Conservation (phyloP, 2,113 vertebrate genomes). For the Dolichallabes microphthalmus region DNA sequence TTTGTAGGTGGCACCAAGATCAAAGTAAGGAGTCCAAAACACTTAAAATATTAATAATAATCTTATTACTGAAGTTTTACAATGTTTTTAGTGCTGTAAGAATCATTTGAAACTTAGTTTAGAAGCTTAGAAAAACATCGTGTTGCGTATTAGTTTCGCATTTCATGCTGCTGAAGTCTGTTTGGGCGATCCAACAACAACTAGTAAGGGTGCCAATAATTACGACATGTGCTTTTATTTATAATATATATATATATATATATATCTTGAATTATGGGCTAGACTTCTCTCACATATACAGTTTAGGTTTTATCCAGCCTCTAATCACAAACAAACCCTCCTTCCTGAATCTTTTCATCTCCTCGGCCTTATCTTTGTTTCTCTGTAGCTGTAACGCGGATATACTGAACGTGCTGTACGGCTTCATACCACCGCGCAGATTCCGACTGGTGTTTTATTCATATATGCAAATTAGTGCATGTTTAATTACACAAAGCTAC, state of each 20-base stretch:
- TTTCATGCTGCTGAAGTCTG: background rate
- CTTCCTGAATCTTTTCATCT: background rate
- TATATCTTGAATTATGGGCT: background rate
- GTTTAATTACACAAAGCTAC: background rate
- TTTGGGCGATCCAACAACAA: background rate
- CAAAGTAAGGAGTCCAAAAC: background rate
- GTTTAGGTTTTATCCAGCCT: background rate
- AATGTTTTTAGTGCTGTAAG: too few relatives aligned
- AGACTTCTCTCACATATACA: background rate
- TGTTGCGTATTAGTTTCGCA: background rate
- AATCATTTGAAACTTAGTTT: too few relatives aligned
- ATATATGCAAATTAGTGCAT: too few relatives aligned
- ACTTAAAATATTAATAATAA: background rate
- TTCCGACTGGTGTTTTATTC: too few relatives aligned
- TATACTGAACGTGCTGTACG: background rate
- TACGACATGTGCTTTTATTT: background rate
- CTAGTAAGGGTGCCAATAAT: background rate
- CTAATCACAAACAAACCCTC: background rate
- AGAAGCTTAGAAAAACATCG: too few relatives aligned
- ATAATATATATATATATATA: background rate
- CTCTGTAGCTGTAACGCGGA: background rate
- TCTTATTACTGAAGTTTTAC: background rate
- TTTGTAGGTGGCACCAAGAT: background rate
- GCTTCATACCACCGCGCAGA: background rate
- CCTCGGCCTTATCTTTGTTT: background rate